Evolutionary conservation across 2,888 invertebrate genomes (phyloP).

Genomic region (Ganaspis brasiliensis): DNA sequence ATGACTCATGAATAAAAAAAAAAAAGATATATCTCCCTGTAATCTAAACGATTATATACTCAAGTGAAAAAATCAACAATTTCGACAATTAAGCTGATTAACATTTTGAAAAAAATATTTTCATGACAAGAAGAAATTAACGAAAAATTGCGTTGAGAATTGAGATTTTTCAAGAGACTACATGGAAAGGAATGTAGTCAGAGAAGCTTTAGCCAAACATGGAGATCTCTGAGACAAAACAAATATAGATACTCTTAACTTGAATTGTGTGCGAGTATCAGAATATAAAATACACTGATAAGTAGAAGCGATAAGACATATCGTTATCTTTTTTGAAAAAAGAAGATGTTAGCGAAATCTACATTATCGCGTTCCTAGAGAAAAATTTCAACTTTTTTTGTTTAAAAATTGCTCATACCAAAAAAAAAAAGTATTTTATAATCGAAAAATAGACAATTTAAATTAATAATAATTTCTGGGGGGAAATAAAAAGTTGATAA

Average conservation of each 20-base stretch:
- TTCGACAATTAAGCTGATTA: too few relatives aligned
- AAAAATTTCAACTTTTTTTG: conserved; percentile 16
- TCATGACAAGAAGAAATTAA: too few relatives aligned
- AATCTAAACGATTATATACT: too few relatives aligned
- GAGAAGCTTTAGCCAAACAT: background rate
- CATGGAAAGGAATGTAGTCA: background rate
- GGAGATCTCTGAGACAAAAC: background rate
- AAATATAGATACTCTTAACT: conserved; percentile 29
- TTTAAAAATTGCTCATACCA: too few relatives aligned
- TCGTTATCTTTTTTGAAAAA: conserved; percentile 7
- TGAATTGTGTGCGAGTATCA: background rate
- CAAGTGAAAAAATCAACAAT: too few relatives aligned
- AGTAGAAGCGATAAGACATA: conserved; percentile 8
- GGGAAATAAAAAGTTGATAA: too few relatives aligned
- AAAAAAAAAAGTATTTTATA: too few relatives aligned
- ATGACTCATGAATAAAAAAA: conserved; percentile 6
- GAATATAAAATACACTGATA: conserved; percentile 25
- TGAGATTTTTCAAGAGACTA: background rate
- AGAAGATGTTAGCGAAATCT: background rate
- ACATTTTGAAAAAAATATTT: too few relatives aligned
- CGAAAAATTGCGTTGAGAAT: too few relatives aligned
- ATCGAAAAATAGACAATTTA: too few relatives aligned
- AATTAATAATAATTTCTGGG: too few relatives aligned
- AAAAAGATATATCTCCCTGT: background rate
- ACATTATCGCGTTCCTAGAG: background rate